Conservation (phyloP, 2,888 invertebrate species). For the Aproaerema taeniolella region DNA sequence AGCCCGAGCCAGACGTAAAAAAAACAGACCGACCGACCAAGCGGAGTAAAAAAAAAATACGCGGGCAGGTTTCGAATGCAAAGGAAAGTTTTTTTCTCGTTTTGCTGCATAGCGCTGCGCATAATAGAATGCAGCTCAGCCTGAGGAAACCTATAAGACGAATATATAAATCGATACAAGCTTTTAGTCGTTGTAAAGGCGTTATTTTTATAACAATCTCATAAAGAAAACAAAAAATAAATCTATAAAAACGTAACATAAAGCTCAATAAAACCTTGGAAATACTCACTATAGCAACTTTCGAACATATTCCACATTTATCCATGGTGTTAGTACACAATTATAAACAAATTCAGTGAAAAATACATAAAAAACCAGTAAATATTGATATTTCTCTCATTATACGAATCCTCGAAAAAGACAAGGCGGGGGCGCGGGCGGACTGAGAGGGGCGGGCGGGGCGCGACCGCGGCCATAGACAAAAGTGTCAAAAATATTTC, state of each 20-base stretch:
- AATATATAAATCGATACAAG: constrained; percentile 20
- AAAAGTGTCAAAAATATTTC: background rate
- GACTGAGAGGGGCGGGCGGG: constrained; percentile 34
- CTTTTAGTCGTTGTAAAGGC: constrained; percentile 28
- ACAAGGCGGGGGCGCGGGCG: constrained; percentile 51
- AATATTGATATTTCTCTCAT: constrained; percentile 53
- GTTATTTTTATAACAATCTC: constrained; percentile 62
- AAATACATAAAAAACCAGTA: constrained; percentile 47
- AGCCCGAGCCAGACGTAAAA: constrained; percentile 62
- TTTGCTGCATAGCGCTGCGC: constrained; percentile 16
- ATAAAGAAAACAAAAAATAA: constrained; percentile 71
- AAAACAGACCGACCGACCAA: constrained; percentile 55
- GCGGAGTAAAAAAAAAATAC: constrained; percentile 63
- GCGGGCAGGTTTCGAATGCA: constrained; percentile 71
- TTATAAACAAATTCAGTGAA: constrained; percentile 34
- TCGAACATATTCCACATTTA: constrained; percentile 68
- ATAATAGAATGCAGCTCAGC: constrained; percentile 18
- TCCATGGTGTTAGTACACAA: constrained; percentile 47
- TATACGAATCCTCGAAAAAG: constrained; percentile 39
- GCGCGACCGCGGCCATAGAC: constrained; percentile 28
- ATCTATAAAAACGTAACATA: constrained; percentile 43
- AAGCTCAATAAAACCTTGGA: constrained; percentile 28
- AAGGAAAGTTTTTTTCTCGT: constrained; percentile 46
- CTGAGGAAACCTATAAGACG: constrained; percentile 12
- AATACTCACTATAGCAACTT: constrained; percentile 64